Conservation (phyloP, 2,888 invertebrate genomes). For the Oscheius myriophilus region DNA sequence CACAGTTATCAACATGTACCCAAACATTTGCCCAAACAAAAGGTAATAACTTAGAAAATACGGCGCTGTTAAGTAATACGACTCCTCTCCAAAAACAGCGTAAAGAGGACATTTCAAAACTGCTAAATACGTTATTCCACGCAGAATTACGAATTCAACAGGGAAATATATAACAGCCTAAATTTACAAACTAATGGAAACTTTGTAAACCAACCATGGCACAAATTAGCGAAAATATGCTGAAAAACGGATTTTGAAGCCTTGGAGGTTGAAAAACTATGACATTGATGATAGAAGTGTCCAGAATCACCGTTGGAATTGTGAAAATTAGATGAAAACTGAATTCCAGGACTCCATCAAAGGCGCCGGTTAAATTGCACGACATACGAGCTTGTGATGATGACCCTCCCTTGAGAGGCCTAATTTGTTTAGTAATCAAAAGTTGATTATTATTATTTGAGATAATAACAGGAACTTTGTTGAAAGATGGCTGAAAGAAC, state of each 20-base stretch:
- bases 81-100: neutral
- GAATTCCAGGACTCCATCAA: neutral
- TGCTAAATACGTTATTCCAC: constrained; percentile 1
- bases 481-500: neutral
- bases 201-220: neutral
- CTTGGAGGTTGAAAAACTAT: neutral
- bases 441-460: too few species aligned
- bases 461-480: neutral
- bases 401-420: too few species aligned
- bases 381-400: neutral
- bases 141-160: neutral
- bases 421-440: neutral
- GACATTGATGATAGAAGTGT: neutral
- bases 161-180: neutral
- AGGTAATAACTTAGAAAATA: constrained; percentile 2
- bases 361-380: neutral
- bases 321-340: constrained; percentile 1
- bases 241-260: constrained; percentile 2
- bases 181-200: neutral
- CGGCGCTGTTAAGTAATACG: neutral
- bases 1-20: constrained; percentile 4
- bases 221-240: neutral
- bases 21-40: neutral
- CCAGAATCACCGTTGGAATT: neutral
- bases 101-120: neutral